A percentile compares a stretch with the other conserved stretches of the same genome.
These are phyloP conservation scores for Pantherophis alleghaniensis DNA, from an alignment of 2,797 vertebrate genomes.

Conservation along the genomic window DNA sequence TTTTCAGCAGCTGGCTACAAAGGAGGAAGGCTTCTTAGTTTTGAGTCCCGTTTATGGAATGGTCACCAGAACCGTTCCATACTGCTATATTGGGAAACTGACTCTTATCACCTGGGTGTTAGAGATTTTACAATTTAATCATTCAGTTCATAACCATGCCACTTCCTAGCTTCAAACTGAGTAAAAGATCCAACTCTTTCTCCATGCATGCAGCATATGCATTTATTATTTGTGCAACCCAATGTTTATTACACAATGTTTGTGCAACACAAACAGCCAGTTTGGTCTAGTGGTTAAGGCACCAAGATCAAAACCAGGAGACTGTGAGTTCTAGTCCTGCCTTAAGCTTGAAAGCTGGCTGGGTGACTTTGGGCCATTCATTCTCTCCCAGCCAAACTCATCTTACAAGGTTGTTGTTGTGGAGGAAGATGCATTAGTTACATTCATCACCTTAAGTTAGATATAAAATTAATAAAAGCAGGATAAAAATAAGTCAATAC, in stretches of 20 bases:
- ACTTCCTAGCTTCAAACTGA: background rate
- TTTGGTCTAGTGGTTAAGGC: background rate
- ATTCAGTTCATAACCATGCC: background rate
- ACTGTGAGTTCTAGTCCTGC: background rate
- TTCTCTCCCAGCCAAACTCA: background rate
- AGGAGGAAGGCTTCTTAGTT: background rate
- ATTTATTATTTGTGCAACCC: background rate
- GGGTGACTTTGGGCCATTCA: background rate
- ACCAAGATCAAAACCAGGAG: background rate
- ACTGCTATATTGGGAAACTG: background rate
- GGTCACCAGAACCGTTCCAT: background rate
- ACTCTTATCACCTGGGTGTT: background rate
- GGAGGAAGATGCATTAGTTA: background rate
- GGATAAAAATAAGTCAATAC: background rate
- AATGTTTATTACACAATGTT: background rate
- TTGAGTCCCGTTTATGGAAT: background rate
- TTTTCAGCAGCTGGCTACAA: background rate
- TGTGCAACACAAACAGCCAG: background rate
- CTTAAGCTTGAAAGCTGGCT: background rate
- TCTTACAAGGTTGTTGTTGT: background rate
- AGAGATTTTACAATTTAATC: background rate
- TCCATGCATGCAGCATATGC: background rate
- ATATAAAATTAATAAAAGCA: background rate
- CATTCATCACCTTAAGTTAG: background rate
- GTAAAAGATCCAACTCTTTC: background rate